Evolutionary conservation across 2,113 vertebrate species (phyloP).

Genomic region (Micronycteris hirsuta): DNA sequence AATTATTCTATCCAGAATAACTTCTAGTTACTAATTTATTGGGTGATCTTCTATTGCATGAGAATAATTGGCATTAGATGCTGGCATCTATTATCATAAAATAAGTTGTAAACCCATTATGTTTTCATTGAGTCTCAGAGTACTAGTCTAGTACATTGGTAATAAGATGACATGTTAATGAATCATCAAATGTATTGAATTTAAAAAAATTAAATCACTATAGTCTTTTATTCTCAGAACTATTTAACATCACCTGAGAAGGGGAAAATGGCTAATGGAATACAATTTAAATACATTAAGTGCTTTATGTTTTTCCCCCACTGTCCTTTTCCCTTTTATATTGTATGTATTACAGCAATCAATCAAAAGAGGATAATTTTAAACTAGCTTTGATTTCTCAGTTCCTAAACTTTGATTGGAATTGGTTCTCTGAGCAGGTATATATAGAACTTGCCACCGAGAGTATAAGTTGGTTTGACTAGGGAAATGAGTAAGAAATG

Average conservation of each 20-base stretch:
- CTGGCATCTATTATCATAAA: constrained; percentile 4
- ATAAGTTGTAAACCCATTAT: background rate
- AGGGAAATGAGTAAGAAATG: background rate
- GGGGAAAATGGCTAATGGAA: constrained; percentile 12
- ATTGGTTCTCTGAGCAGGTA: background rate
- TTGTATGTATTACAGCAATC: background rate
- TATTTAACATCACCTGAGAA: background rate
- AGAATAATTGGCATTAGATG: constrained; percentile 16
- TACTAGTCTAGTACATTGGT: background rate
- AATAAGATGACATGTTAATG: constrained; percentile 8
- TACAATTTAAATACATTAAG: background rate
- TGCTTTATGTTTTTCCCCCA: background rate
- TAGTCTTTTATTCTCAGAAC: constrained; percentile 40
- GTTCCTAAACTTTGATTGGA: background rate
- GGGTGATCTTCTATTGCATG: background rate
- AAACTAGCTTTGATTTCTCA: background rate
- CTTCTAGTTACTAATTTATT: background rate
- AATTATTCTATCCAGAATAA: background rate
- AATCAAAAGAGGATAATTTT: background rate
- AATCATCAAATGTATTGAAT: constrained; percentile 27
- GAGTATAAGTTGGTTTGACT: background rate
- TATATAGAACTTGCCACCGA: background rate
- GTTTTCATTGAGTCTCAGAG: constrained; percentile 44
- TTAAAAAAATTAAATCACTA: background rate
- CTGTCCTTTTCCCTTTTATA: background rate